These are phyloP conservation scores for Lypha dubia DNA, from an alignment of 2,888 invertebrate species.

Conservation along the genomic window DNA sequence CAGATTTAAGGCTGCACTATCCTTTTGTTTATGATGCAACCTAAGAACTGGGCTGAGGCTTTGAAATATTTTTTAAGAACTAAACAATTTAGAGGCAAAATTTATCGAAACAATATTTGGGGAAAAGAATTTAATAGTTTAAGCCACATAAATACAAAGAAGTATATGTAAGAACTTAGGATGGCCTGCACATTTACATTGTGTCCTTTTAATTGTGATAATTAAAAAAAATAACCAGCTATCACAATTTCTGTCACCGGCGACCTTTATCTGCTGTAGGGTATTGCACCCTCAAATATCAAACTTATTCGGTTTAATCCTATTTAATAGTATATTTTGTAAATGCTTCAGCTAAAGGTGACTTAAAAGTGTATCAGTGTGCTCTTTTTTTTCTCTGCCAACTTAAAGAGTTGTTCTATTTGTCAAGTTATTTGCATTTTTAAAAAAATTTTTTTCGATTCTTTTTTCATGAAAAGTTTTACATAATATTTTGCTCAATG, in stretches of 20 bases:
- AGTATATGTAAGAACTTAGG: no score
- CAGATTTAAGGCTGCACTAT: slow-evolving; percentile 9
- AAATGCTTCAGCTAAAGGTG: slow-evolving; percentile 22
- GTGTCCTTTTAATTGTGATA: no score
- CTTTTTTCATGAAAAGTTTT: slow-evolving; percentile 10
- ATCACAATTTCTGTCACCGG: background rate
- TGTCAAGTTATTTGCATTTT: slow-evolving; percentile 48
- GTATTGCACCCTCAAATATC: slow-evolving; percentile 10
- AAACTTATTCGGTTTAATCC: slow-evolving; percentile 42
- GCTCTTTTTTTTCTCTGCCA: background rate
- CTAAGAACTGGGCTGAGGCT: background rate
- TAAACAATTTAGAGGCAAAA: no score
- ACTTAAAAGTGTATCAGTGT: slow-evolving; percentile 15
- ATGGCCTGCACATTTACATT: no score
- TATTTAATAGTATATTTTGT: slow-evolving; percentile 42
- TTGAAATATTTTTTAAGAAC: background rate
- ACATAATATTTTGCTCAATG: slow-evolving; percentile 14
- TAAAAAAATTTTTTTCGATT: slow-evolving; percentile 9
- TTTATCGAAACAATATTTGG: no score
- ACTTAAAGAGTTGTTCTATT: background rate
- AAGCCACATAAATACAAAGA: no score
- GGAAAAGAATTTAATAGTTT: no score
- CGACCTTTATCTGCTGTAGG: background rate
- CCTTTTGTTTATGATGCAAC: background rate
- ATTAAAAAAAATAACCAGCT: background rate